Base-by-base conservation (phyloP, 30 jellyfish, hydroid and myxozoan species). In the Pseudorhiza aurosa region DNA sequence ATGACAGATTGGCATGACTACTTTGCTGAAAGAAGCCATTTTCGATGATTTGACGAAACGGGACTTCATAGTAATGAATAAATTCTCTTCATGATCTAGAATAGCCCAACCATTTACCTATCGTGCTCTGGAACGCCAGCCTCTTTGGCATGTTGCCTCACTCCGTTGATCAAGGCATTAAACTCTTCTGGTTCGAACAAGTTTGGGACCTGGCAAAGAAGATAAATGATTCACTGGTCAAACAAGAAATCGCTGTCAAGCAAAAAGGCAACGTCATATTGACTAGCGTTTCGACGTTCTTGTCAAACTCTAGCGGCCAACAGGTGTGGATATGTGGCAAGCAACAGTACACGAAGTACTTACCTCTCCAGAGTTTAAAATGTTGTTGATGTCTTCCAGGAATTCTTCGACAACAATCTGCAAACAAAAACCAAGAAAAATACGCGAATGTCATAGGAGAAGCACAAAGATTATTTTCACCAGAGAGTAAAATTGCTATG, bases 81-180 rank as follows among this genome's bases (percentile, higher is more conserved):
- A 55, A 8, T 8, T 8, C 19, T 18, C 26, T 55, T 10, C 32
- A 18, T 55, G 21, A 12, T 25, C 25, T 4, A 12, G 26, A 67
- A 27, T 21, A 49, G 12, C 18, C 46, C 7, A 21, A 2, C 17
- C n/a, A 32, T 58, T 33, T 72, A 85, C 98, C 98, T 69, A 40
- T 75, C 96, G 42, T 73, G 90, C 70, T 91, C 98, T 47, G 98
- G 95, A 1, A 91, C 91, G 0, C 96, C 96, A 79, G 96, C 96
- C 78, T 91, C 98, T 64, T 91, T 91, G 7, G 98, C 98, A 85
- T 85, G 96, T 12, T 96, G 96, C 40, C 98, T 79, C 18, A 94
- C 85, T 2, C 95, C 98, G 59, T 87, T 91, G 0, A 91, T 85
- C 65, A 91, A 27, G 19, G 85, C 83, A 29, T 86, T 95, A 55